Percentiles rank a stretch among this genome's conserved stretches.
Conservation (phyloP, 2,888 invertebrate genomes). For the Melangyna quadrimaculata region DNA sequence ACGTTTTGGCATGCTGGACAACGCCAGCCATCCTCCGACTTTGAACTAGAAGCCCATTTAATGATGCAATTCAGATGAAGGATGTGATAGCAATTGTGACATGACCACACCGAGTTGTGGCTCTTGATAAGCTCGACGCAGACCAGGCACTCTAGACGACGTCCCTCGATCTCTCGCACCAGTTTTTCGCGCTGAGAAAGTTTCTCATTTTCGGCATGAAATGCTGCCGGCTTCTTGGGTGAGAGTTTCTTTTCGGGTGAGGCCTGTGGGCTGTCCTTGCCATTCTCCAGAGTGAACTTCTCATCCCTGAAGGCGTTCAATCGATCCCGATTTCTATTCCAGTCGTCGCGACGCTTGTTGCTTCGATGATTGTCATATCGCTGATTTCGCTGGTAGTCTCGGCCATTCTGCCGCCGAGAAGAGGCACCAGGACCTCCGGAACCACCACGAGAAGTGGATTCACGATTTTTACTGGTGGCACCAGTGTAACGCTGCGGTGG, state of each 20-base stretch:
- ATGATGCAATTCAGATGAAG: constrained; percentile 94
- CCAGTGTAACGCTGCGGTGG: constrained; percentile 73
- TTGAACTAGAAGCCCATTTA: constrained; percentile 94
- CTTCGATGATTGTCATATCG: constrained; percentile 79
- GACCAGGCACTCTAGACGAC: constrained; percentile 94
- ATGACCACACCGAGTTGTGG: constrained; percentile 93
- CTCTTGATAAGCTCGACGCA: constrained; percentile 94
- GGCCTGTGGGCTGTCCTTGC: constrained; percentile 77
- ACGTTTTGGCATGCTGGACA: constrained; percentile 98
- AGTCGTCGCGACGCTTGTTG: constrained; percentile 79
- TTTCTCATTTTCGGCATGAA: constrained; percentile 77
- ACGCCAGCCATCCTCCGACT: constrained; percentile 92
- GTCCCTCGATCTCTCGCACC: constrained; percentile 90
- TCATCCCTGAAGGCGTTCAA: constrained; percentile 78
- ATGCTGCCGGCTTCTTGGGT: constrained; percentile 69
- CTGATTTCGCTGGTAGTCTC: constrained; percentile 73
- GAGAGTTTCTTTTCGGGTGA: constrained; percentile 77
- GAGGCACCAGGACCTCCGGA: constrained; percentile 17
- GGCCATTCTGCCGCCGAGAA: constrained; percentile 74
- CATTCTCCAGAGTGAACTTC: constrained; percentile 76
- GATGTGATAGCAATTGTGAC: constrained; percentile 94
- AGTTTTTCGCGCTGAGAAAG: constrained; percentile 91
- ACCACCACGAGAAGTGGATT: constrained; percentile 48
- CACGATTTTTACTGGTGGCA: constrained; percentile 69
- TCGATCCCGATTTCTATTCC: constrained; percentile 79